Evolutionary conservation across 1,140 invertebrate genomes (phyloP), one percentile per base, ranked within the genome.

Genomic region (Apis cerana): DNA sequence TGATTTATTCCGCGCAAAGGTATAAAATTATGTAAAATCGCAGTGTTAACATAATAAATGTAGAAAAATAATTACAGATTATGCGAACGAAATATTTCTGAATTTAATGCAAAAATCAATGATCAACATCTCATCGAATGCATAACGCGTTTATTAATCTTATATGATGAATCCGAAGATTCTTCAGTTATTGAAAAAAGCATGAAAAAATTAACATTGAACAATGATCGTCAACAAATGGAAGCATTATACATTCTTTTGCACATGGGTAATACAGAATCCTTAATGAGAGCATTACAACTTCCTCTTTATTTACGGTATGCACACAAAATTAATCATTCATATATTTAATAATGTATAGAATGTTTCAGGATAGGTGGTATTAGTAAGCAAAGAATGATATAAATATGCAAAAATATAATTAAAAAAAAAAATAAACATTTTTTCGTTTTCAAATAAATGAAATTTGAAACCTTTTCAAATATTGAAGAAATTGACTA

Each of bases 1-100:
- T 97, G 91, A 92, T 96, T 62, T 97, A 96, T 90, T 94, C 96
- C 50, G 93, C 94, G 1, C 97, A 97, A 91, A 95, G 95, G 97
- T 97, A 94, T 90, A 9, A 43, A 19, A 69, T 50, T 50, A 59
- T n/a, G 8, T 27, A 68, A 17, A 77, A 33, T 59, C 15, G 11
- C 21, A 65, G 33, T 52, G 2, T 48, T 33, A 68, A 65, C 43
- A n/a, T 33, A 71, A 27, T 54, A 15, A 15, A 61, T n/a, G 2
- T 19, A 4, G 52, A 43, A 17, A 27, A 54, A 48, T 62, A 69
- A 79, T 82, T 72, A 27, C 84, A 96, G 95, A 85, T 92, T 96
- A 54, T 94, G 94, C 64, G 91, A 93, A 56, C 92, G 93, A 83
- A 82, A 85, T n/a, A 92, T 95, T 15, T 87, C 91, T 0, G 92